These are phyloP conservation scores for Ctenochaetus hawaiiensis DNA, from an alignment of 2,797 vertebrate genomes.

Conservation along the genomic window DNA sequence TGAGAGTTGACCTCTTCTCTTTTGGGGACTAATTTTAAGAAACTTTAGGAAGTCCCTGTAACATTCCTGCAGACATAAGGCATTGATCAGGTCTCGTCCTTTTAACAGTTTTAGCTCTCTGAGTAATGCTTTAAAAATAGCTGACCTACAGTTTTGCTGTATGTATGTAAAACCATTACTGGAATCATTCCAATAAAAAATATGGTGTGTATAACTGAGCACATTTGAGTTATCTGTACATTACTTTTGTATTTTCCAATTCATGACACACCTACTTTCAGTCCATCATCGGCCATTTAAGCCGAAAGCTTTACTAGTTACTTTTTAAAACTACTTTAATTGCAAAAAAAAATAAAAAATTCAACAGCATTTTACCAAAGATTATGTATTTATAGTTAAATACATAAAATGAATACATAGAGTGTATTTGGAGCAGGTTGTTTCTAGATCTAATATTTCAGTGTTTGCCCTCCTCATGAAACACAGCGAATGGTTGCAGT, in stretches of 20 bases:
- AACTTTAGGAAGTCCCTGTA: background rate
- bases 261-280: background rate
- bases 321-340: no score
- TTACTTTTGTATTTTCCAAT: background rate
- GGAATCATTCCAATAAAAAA: background rate
- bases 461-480: background rate
- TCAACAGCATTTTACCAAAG: no score
- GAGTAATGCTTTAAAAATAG: background rate
- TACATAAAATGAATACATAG: no score
- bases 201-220: no score
- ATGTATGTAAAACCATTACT: background rate
- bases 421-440: no score
- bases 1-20: conserved; percentile 1
- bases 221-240: background rate
- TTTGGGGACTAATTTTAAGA: conserved; percentile 5
- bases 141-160: conserved; percentile 9
- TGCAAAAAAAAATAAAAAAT: no score
- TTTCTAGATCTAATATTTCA: conserved; percentile 17
- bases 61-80: background rate
- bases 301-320: no score
- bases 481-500: conserved; percentile 12
- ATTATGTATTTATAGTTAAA: no score
- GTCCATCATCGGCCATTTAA: no score
- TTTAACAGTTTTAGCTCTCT: background rate
- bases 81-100: background rate